Percentiles rank a stretch among this genome's conserved stretches.
Evolutionary conservation across 1,140 invertebrate species (phyloP).

Genomic region (Nymphalis io): DNA sequence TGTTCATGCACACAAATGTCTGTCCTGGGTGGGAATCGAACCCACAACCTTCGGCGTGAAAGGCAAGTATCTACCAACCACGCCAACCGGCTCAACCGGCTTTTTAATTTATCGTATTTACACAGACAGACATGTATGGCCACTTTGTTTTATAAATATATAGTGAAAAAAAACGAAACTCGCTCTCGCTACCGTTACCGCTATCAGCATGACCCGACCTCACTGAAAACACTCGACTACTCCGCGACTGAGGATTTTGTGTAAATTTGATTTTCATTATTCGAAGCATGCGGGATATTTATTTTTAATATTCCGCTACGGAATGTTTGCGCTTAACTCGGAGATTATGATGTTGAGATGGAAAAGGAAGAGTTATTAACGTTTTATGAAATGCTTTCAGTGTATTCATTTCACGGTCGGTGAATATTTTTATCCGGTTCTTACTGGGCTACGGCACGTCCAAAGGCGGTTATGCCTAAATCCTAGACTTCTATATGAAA

Average conservation of each 20-base stretch:
- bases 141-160: too few relatives aligned
- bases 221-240: conserved; percentile 26
- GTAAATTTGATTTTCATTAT: conserved; percentile 55
- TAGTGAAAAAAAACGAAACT: not conserved
- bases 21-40: too few relatives aligned
- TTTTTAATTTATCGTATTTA: too few relatives aligned
- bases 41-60: too few relatives aligned
- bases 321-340: conserved; percentile 35
- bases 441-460: not conserved
- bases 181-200: not conserved
- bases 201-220: not conserved
- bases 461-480: too few relatives aligned
- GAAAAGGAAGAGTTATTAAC: conserved; percentile 26
- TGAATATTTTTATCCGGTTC: conserved; percentile 6
- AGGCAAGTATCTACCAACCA: too few relatives aligned
- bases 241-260: conserved; percentile 36
- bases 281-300: conserved; percentile 38
- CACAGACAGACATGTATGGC: too few relatives aligned
- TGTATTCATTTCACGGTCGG: conserved; percentile 15
- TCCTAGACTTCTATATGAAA: too few relatives aligned
- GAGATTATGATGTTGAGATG: conserved; percentile 32
- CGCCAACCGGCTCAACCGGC: too few relatives aligned
- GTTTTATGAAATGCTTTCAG: conserved; percentile 15
- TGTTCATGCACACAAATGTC: too few relatives aligned
- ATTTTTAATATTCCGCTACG: conserved; percentile 43